Evolutionary conservation across 37 sponge, comb jelly and placozoan genomes (phyloP).

Genomic region (Theonella swinhoei): DNA sequence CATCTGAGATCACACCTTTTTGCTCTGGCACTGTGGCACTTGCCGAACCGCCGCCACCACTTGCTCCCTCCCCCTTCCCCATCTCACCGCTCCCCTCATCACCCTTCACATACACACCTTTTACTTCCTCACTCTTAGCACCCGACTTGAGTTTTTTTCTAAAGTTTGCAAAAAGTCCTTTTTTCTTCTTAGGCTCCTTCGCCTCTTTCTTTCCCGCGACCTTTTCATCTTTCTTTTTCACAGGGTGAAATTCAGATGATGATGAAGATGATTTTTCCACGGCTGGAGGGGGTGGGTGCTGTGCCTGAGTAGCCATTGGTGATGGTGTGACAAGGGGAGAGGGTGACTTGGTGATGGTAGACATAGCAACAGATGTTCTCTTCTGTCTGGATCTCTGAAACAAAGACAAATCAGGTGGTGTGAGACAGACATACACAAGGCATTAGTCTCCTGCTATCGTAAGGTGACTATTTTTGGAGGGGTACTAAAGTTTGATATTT

Average conservation of each 20-base stretch:
- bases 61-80: not conserved
- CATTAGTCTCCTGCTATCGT: too few species aligned
- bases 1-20: not conserved
- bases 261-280: not conserved
- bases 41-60: not conserved
- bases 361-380: not conserved
- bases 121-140: not conserved
- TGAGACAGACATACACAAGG: too few species aligned
- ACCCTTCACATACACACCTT: not conserved
- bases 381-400: too few species aligned
- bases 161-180: slow-evolving; percentile 56
- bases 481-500: too few species aligned
- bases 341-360: not conserved
- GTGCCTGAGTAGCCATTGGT: not conserved
- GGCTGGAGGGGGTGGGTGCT: not conserved
- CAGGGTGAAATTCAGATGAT: not conserved
- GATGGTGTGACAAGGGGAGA: not conserved
- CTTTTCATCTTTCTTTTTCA: not conserved
- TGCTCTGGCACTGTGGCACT: not conserved
- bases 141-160: slow-evolving; percentile 47
- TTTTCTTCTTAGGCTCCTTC: slow-evolving; percentile 7
- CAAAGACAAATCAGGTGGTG: too few species aligned
- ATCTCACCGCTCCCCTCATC: not conserved
- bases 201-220: not conserved
- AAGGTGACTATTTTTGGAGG: too few species aligned